Base-by-base conservation (phyloP, 2,113 vertebrate genomes). In the Clarias batrachus region DNA sequence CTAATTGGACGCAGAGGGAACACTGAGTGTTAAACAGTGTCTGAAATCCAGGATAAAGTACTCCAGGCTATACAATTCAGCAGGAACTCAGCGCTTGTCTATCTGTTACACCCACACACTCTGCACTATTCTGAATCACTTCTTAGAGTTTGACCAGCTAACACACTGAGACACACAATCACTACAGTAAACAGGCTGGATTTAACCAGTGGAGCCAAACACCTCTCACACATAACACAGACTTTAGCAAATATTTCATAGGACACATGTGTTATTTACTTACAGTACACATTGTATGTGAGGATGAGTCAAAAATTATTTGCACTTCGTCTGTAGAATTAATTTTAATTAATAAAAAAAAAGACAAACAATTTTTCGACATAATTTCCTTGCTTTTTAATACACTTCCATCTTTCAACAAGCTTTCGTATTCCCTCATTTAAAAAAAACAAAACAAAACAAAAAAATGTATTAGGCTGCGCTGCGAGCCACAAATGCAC, bases 1-100 rank as follows among this genome's bases (percentile, higher is more conserved):
- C 97, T 99, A 93, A 74, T 85, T 91, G 81, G 1, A 87, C 89
- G 59, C 82, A 83, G 41, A 70, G 33, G 81, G 52, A 71, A 88
- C 68, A 80, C 54, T 62, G 59, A 56, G 66, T 83, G 71, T 87
- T 85, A 87, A 86, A 88, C 71, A 78, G 59, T 21, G 57, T 68
- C 56, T 73, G 76, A 65, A 63, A 85, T 88, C 37, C 82, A 85
- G 70, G 63, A 68, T 21, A 14, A n/a, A 48, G 65, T 84, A 80
- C 77, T 71, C 54, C 57, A 81, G 41, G 74, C 65, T 84, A 68
- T 83, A 59, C 27, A 84, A 89, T 71, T 78, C 63, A 74, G 16
- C 56, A 71, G 73, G 57, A 70, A 86, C 74, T 78, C 74, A 80
- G 77, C 16, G 73, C 41, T 84, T 81, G n/a, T 83, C 82, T 60